A percentile compares a stretch with the other conserved stretches of the same genome.
Evolutionary conservation across 2,113 vertebrate genomes (phyloP).

Genomic region (Thamnophis sirtalis): DNA sequence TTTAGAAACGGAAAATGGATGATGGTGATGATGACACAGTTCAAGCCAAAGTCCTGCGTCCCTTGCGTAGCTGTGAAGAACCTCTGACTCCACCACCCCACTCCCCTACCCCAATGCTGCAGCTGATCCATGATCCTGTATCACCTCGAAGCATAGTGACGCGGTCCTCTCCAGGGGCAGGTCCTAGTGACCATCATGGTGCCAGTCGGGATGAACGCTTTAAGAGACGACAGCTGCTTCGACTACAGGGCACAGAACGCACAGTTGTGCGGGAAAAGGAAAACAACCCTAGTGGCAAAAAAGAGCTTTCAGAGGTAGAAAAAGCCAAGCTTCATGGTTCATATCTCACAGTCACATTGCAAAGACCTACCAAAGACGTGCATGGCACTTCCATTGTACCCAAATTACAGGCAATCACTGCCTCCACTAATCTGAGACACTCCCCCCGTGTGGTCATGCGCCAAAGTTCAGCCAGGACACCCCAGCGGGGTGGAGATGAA

Average conservation of each 20-base stretch:
- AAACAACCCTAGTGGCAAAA: constrained; percentile 84
- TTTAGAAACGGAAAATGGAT: constrained; percentile 75
- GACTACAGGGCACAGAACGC: constrained; percentile 72
- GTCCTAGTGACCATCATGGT: constrained; percentile 74
- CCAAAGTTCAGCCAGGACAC: constrained; percentile 58
- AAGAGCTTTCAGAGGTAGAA: constrained; percentile 82
- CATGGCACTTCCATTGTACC: constrained; percentile 90
- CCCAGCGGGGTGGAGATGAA: constrained; percentile 52
- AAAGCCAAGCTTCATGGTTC: constrained; percentile 78
- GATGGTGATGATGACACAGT: constrained; percentile 70
- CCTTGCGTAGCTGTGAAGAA: constrained; percentile 74
- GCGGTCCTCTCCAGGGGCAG: constrained; percentile 68
- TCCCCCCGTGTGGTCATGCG: constrained; percentile 82
- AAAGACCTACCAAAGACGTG: constrained; percentile 85
- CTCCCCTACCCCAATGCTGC: constrained; percentile 75
- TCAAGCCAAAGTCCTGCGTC: constrained; percentile 76
- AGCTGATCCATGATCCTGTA: constrained; percentile 72
- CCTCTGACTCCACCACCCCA: constrained; percentile 73
- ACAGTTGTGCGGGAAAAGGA: constrained; percentile 85
- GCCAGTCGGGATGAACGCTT: constrained; percentile 77
- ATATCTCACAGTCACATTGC: constrained; percentile 88
- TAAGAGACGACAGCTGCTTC: constrained; percentile 74
- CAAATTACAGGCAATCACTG: constrained; percentile 91
- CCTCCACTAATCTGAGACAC: constrained; percentile 75
- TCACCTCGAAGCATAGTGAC: constrained; percentile 71